Base-by-base conservation (phyloP, 2,888 invertebrate species). In the Galerucella nymphaeae region DNA sequence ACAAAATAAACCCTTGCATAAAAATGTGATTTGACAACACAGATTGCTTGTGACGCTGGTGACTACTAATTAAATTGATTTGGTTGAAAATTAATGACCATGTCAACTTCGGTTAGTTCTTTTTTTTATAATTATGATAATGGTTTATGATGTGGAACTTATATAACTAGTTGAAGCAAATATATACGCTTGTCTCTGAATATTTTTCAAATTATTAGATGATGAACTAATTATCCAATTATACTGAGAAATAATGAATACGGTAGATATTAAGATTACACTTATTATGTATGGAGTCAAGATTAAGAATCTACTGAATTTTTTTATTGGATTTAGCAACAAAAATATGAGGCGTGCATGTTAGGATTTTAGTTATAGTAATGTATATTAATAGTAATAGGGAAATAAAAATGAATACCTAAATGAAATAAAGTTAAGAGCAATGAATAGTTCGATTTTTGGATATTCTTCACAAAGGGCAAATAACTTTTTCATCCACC, bases 81-180 rank as follows among this genome's bases (percentile, higher is more conserved):
- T 6, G 45, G 50, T 68, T 63, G 59, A 67, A 42, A 66, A 18
- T 57, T 66, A 57, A 71, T 67, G 50, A 70, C 14, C 67, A 38
- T 48, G 38, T 55, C 16, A 30, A n/a, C 10, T 66, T 38, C 41
- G 30, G 20, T 18, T 65, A 20, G 11, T 53, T 65, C 4, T 13
- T 50, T 50, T 50, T 48, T 66, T 55, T 10, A 66, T 55, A 48
- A 53, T 20, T 55, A 30, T 38, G 23, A 30, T 66, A 66, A 66
- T 66, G 30, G 57, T 23, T 57, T 9, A 20, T 57, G 57, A 4
- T 20, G 4, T 9, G 30, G 30, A 18, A 13, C 55, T 53, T 48
- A 16, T 38, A 42, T n/a, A n/a, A n/a, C n/a, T n/a, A n/a, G 30
- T 38, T 38, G 1, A 16, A 18, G 45, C 11, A 14, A 45, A 45